These are phyloP conservation scores for Phycodurus eques DNA, from an alignment of 2,113 vertebrate genomes.

Conservation along the genomic window DNA sequence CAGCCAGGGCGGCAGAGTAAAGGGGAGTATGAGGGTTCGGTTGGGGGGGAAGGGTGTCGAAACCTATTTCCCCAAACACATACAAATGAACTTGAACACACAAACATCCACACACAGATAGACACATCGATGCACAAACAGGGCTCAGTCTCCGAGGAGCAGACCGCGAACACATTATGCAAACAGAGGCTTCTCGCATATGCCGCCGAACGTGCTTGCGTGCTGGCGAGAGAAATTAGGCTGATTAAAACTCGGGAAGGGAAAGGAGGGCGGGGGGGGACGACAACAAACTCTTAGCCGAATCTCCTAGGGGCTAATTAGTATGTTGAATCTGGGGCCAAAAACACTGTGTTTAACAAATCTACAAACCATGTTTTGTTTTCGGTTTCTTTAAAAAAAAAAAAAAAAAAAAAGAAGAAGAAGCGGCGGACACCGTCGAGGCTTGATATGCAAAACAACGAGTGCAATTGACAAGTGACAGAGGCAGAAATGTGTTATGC, in stretches of 20 bases:
- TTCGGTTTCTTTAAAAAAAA: conserved; percentile 26
- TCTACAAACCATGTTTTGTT: conserved; percentile 44
- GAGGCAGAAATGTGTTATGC: conserved; percentile 17
- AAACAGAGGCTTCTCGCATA: conserved; percentile 67
- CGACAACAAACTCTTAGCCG: conserved; percentile 72
- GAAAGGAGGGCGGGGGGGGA: conserved; percentile 13
- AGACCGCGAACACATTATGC: conserved; percentile 73
- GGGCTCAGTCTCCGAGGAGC: conserved; percentile 68
- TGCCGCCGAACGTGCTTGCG: conserved; percentile 61
- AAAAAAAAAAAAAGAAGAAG: conserved; percentile 7
- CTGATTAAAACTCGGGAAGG: conserved; percentile 72
- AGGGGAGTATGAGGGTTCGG: conserved; percentile 21
- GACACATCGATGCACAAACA: conserved; percentile 58
- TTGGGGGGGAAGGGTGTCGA: neutral
- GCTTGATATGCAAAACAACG: conserved; percentile 30
- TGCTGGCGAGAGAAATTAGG: conserved; percentile 70
- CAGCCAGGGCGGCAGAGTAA: conserved; percentile 55
- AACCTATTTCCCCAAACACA: conserved; percentile 54
- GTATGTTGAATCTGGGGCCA: conserved; percentile 58
- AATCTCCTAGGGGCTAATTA: conserved; percentile 75
- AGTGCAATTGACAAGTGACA: neutral
- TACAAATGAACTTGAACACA: conserved; percentile 60
- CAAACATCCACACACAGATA: conserved; percentile 21
- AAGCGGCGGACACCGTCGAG: conserved; percentile 32
- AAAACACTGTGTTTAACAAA: conserved; percentile 63